phyloP scores from a whole-genome alignment of 2,113 vertebrate species.

The Riparia riparia region DNA sequence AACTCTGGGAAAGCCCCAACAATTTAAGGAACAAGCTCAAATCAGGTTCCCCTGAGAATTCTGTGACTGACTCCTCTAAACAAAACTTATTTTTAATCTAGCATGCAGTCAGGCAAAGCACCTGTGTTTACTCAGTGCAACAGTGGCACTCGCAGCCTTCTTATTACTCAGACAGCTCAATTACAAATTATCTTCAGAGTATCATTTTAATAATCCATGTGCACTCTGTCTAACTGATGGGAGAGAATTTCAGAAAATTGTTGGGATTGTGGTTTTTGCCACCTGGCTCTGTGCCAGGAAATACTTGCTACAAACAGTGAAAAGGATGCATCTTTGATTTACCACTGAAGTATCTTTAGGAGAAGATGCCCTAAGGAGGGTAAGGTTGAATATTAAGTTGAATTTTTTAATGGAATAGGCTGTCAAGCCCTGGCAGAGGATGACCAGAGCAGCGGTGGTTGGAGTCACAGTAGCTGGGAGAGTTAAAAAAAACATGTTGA shows the following conservation, averaged over 20 bases:
- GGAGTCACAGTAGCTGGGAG: not conserved
- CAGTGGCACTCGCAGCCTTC: too few relatives aligned
- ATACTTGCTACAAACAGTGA: not conserved
- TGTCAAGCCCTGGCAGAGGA: not conserved
- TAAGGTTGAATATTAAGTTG: not conserved
- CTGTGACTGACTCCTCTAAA: not conserved
- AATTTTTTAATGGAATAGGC: not conserved
- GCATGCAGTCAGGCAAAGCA: not conserved
- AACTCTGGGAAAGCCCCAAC: not conserved
- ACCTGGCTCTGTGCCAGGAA: not conserved
- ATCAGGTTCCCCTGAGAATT: not conserved
- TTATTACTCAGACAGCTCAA: not conserved
- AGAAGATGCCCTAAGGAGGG: not conserved
- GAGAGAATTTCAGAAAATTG: not conserved
- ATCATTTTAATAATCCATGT: not conserved
- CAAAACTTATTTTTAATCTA: not conserved
- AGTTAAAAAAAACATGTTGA: fast-evolving
- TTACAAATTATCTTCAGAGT: not conserved
- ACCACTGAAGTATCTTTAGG: not conserved
- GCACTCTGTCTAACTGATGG: not conserved
- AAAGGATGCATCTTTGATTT: not conserved
- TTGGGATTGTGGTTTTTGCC: fast-evolving
- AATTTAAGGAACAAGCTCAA: not conserved
- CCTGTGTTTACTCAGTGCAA: not conserved
- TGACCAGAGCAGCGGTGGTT: not conserved